Conservation (phyloP, 2,888 invertebrate genomes). For the Zeuzera pyrina region DNA sequence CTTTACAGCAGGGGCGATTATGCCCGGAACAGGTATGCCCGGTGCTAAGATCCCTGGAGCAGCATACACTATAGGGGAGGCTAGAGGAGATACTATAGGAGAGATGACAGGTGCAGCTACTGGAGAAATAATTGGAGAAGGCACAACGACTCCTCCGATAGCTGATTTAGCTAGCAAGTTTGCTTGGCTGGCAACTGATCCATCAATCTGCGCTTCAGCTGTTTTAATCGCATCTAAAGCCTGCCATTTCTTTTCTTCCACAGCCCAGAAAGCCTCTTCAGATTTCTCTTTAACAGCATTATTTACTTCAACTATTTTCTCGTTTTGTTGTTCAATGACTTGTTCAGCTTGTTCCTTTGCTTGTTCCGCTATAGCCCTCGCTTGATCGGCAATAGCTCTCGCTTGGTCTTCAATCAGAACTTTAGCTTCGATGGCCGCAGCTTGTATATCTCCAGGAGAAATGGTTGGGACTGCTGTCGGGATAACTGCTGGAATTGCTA, state of each 20-base stretch:
- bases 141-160: conserved; percentile 8
- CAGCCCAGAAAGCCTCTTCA: conserved; percentile 31
- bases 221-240: conserved; percentile 44
- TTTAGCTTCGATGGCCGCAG: conserved; percentile 52
- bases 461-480: conserved; percentile 34
- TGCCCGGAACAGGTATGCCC: too few relatives aligned
- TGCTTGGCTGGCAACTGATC: conserved; percentile 35
- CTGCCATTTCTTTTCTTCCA: conserved; percentile 58
- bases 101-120: neutral
- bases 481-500: conserved; percentile 17
- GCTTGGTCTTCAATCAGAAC: conserved; percentile 27
- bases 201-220: conserved; percentile 46
- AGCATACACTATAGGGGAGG: conserved; percentile 1
- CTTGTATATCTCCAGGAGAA: conserved; percentile 51
- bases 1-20: conserved; percentile 5
- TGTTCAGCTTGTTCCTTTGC: conserved; percentile 23
- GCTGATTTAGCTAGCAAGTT: conserved; percentile 29
- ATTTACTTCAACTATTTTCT: conserved; percentile 28
- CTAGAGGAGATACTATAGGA: too few relatives aligned
- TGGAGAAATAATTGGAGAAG: conserved; percentile 4
- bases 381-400: conserved; percentile 26
- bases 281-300: conserved; percentile 28
- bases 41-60: too few relatives aligned
- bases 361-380: conserved; percentile 20
- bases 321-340: conserved; percentile 32